Percentiles rank a stretch among this genome's conserved stretches.
Evolutionary conservation across 1,140 invertebrate species (phyloP).

Genomic region (Dufourea novaeangliae): DNA sequence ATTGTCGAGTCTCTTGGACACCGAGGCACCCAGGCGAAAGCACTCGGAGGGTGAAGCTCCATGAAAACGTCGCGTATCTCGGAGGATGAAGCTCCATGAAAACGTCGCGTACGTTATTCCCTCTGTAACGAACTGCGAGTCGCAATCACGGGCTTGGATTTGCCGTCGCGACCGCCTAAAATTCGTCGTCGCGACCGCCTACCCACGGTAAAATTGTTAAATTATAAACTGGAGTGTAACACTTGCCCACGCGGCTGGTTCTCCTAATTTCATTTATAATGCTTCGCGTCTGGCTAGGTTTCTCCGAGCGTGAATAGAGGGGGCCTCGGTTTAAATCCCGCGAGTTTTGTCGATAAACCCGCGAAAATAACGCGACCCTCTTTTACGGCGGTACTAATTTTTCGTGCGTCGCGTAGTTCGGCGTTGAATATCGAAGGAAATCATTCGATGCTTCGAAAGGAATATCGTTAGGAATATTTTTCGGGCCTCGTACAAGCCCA

Average conservation of each 20-base stretch:
- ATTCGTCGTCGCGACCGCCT: not conserved
- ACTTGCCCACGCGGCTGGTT: not conserved
- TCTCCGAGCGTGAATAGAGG: not conserved
- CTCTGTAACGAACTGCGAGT: slow-evolving; percentile 8
- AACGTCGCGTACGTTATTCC: not conserved
- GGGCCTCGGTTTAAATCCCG: not conserved
- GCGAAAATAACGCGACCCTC: too few species aligned
- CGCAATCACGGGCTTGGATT: slow-evolving; percentile 1
- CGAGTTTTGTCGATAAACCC: too few species aligned
- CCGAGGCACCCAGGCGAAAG: too few species aligned
- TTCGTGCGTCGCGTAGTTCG: too few species aligned
- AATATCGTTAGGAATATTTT: not conserved
- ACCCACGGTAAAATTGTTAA: slow-evolving; percentile 28
- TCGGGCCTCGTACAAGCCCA: not conserved
- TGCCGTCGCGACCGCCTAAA: not conserved
- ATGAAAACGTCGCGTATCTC: too few species aligned
- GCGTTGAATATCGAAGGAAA: not conserved
- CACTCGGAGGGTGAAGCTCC: too few species aligned
- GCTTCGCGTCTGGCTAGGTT: slow-evolving; percentile 14
- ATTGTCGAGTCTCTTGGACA: not conserved
- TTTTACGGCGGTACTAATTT: too few species aligned
- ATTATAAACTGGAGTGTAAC: slow-evolving; percentile 20
- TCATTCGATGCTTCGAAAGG: not conserved
- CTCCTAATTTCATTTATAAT: slow-evolving; percentile 21
- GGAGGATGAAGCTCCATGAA: not conserved